Evolutionary conservation across 2,888 invertebrate species (phyloP).

Genomic region (Crepidodera aurea): DNA sequence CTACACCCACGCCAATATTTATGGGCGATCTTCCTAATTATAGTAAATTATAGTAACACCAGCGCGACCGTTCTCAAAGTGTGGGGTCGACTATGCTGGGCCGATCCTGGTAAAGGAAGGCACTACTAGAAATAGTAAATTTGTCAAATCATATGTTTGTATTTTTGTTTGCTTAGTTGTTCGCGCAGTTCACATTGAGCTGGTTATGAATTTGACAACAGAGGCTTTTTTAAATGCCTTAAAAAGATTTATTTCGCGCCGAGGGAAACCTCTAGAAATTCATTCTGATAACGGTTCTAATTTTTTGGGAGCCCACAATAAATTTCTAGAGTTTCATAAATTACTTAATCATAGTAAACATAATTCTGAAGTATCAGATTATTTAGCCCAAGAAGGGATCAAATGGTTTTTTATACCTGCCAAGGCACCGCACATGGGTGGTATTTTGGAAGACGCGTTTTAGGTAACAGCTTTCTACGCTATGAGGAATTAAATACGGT

Average conservation of each 20-base stretch:
- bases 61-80: too few species aligned
- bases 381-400: slow-evolving; percentile 11
- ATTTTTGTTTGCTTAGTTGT: neutral
- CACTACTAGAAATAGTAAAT: too few species aligned
- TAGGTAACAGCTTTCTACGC: neutral
- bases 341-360: neutral
- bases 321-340: slow-evolving; percentile 15
- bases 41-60: too few species aligned
- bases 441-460: slow-evolving; percentile 8
- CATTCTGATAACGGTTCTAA: slow-evolving; percentile 21
- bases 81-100: too few species aligned
- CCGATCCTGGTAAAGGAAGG: too few species aligned
- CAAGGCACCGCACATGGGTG: slow-evolving; percentile 27
- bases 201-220: slow-evolving; percentile 8
- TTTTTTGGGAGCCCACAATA: slow-evolving; percentile 18
- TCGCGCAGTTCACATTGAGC: neutral
- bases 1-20: too few species aligned
- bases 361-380: slow-evolving; percentile 4
- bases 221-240: slow-evolving; percentile 19
- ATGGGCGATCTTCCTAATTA: too few species aligned
- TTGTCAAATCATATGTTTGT: neutral
- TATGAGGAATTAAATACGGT: neutral
- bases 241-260: slow-evolving; percentile 21
- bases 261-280: slow-evolving; percentile 7
- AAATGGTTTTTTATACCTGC: slow-evolving; percentile 18